Evolutionary conservation across 2,888 invertebrate genomes (phyloP), one percentile per base, ranked within the genome.

Genomic region (Scaptomyza caliginosa): DNA sequence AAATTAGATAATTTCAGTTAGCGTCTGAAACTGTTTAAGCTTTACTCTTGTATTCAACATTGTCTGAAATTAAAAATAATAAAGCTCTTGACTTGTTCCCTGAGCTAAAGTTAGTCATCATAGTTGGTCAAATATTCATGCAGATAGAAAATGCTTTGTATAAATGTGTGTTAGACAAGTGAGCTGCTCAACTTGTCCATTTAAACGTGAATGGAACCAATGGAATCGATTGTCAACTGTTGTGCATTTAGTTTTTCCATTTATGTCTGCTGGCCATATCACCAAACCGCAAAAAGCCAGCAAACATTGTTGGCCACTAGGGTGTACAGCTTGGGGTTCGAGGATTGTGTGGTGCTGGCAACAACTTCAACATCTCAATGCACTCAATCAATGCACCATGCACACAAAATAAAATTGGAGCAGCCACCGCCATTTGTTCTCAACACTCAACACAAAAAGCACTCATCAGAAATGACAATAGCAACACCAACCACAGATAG

Each of bases 311-410:
- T 46, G 38, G 26, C 49, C 45, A 52, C 46, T 52, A 54, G 51
- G 59, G 49, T 59, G 34, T 67, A 67, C 0, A 3, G 11, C 26
- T 6, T 26, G 24, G 32, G 34, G 17, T 4, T 13, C 3, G 10
- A 24, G 42, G 10, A 10, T 16, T 19, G 36, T 36, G 55, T 32
- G 30, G 34, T 50, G 56, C 50, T 52, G 74, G 52, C 58, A 64
- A 51, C 75, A 70, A 68, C 85, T 82, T 82, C 79, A 85, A 85
- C 79, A 82, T 82, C 79, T 85, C 81, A 81, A 81, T 81, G 83
- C 81, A 81, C 81, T 85, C 85, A 81, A 81, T 81, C 81, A 81
- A 85, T 81, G 85, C 82, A 77, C 70, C 76, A 82, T 81, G 85
- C 82, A 77, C 70, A 78, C 78, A 78, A 62, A 72, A 71, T 57